Conservation (phyloP, 2,797 vertebrate species). For the Lates japonicus region DNA sequence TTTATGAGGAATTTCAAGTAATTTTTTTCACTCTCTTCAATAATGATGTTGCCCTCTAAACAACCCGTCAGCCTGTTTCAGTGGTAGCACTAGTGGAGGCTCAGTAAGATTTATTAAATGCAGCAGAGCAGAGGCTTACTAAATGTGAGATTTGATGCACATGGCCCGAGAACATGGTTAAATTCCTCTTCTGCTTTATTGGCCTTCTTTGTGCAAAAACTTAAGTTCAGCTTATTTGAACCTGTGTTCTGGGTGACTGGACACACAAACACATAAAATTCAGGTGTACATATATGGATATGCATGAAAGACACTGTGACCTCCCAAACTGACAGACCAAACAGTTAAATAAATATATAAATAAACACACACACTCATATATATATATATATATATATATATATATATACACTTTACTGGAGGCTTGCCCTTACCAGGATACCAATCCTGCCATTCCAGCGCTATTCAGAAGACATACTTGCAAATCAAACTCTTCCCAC, state of each 20-base stretch:
- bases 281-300: not conserved
- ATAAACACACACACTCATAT: no score
- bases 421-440: no score
- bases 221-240: not conserved
- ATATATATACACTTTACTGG: no score
- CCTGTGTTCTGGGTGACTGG: conserved; percentile 10
- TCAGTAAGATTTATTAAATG: conserved; percentile 14
- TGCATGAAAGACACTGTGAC: not conserved
- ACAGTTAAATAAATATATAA: no score
- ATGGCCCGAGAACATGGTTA: conserved; percentile 10
- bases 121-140: not conserved
- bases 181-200: conserved; percentile 22
- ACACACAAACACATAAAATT: conserved; percentile 15
- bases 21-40: conserved; percentile 23
- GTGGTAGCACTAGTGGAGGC: not conserved
- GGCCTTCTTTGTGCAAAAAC: conserved; percentile 4
- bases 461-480: no score
- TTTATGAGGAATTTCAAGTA: conserved; percentile 19
- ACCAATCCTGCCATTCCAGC: no score
- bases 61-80: conserved; percentile 5
- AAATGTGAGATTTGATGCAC: conserved; percentile 13
- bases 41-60: conserved; percentile 21
- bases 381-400: no score
- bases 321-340: not conserved
- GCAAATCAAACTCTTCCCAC: no score